Evolutionary conservation across 2,888 invertebrate species (phyloP).

Genomic region (Amblyteles armatorius): DNA sequence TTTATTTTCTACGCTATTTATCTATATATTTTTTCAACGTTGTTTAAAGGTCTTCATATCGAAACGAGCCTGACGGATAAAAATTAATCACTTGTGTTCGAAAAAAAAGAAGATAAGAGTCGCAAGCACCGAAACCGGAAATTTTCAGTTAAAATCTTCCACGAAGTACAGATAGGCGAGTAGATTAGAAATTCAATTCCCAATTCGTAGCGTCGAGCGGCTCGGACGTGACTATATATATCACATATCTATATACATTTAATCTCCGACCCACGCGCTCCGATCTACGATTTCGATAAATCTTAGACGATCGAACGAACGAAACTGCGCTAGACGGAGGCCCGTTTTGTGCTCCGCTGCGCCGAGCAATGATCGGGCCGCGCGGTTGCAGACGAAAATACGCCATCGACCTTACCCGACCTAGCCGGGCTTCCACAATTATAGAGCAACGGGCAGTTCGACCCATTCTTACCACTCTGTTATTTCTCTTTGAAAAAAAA

Average conservation of each 20-base stretch:
- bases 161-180: not conserved
- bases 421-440: slow-evolving; percentile 45
- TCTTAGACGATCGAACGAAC: not conserved
- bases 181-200: not conserved
- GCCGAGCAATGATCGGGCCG: slow-evolving; percentile 30
- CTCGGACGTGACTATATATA: not conserved
- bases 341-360: not conserved
- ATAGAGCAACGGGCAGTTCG: slow-evolving; percentile 46
- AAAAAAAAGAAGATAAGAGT: not conserved
- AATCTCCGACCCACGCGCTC: not conserved
- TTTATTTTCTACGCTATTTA: too few species aligned
- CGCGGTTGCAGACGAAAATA: slow-evolving; percentile 56
- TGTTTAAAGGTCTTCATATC: too few species aligned
- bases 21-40: too few species aligned
- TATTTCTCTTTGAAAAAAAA: not conserved
- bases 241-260: not conserved
- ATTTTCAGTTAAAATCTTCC: not conserved
- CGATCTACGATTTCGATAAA: slow-evolving; percentile 7
- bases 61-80: too few species aligned
- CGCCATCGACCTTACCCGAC: slow-evolving; percentile 36
- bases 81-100: not conserved
- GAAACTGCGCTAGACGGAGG: not conserved
- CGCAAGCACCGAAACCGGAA: not conserved
- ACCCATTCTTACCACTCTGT: slow-evolving; percentile 3
- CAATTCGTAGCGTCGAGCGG: not conserved